Conservation (phyloP, 2,888 invertebrate genomes). For the Podabrus alpinus region DNA sequence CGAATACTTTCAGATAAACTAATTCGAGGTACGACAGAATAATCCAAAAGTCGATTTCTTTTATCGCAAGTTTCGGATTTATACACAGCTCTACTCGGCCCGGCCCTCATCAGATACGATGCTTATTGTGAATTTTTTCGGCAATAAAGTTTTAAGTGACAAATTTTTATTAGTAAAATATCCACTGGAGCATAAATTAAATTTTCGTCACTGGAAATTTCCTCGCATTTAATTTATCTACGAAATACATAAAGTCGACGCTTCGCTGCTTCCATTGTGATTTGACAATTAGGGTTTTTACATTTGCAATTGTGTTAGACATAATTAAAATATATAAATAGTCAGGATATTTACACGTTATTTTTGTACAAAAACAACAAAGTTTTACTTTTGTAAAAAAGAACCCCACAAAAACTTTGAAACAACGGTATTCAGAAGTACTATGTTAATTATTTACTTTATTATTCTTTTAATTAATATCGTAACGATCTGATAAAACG, state of each 20-base stretch:
- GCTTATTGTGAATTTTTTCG: neutral
- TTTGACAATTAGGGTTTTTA: neutral
- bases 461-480: no score
- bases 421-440: no score
- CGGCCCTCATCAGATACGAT: no score
- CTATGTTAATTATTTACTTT: no score
- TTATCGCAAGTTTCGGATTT: neutral
- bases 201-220: neutral
- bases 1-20: neutral
- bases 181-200: neutral
- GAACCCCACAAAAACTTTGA: no score
- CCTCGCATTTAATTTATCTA: neutral
- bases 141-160: neutral
- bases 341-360: no score
- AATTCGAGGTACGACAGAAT: neutral
- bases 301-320: neutral
- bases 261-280: neutral
- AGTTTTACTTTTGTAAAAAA: no score
- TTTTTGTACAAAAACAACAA: no score
- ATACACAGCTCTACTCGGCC: no score
- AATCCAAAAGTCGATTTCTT: neutral
- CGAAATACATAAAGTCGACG: neutral
- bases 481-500: no score
- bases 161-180: neutral
- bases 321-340: no score